Evolutionary conservation across 35 echinoderm and acorn worm genomes (phyloP), one percentile per base, ranked within the genome.

Genomic region (Ophiothrix spiculata): DNA sequence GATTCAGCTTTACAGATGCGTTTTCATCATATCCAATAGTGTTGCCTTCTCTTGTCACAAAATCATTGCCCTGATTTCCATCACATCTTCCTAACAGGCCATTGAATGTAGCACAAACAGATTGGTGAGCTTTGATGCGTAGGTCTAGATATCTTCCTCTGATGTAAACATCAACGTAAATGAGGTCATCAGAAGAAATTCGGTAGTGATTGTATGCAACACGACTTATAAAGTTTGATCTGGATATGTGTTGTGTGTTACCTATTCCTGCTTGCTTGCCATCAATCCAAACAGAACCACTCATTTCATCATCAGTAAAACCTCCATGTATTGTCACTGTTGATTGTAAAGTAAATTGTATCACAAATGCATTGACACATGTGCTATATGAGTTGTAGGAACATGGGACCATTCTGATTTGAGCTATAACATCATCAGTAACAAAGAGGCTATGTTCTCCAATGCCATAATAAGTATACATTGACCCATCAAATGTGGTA

Each of bases 401-500:
- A 74, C 94, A 97, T 4, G 86, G 82, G 33, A 97, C 90, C 64
- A 92, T 41, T 39, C 87, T 69, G 42, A 92, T 75, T 32, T 92
- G 89, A 29, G 56, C 85, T 32, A 87, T 74, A n/a, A 92, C 38
- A 19, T 91, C 69, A 31, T 23, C 32, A 2, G 38, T 41, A 19
- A 79, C 82, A 33, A 92, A 82, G 23, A 93, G 46, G 6, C 64
- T 39, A 69, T 97, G 83, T 79, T 92, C 87, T 37, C 90, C 94
- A 33, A 45, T 35, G 29, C 94, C 94, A 54, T 84, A 91, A 75
- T 89, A 97, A 28, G 78, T 80, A 40, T 89, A 97, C 32, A 39
- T 81, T 35, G 94, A 82, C 21, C 94, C 94, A 83, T 97, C 94
- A 90, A 91, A 97, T 25, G 94, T 97, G 17, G 79, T 92, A 37